Base-by-base conservation (phyloP, 2,888 invertebrate species). In the Schrankia costaestrigalis region DNA sequence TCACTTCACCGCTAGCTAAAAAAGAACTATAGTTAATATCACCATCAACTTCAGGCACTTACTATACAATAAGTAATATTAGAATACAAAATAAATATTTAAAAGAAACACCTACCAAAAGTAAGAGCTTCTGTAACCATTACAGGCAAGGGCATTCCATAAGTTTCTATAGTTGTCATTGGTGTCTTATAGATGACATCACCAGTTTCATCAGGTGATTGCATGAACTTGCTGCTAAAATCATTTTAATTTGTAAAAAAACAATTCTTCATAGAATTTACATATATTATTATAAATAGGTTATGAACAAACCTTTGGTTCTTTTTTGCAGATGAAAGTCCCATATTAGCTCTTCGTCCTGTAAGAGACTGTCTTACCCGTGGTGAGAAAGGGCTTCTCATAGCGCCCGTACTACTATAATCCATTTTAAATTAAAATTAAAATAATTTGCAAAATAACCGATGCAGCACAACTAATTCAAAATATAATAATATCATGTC, bases 81-180 rank as follows among this genome's bases (percentile, higher is more conserved):
- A n/a, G n/a, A n/a, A n/a, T n/a, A n/a, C n/a, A n/a, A n/a, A n/a
- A n/a, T n/a, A n/a, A n/a, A n/a, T n/a, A n/a, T 15, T 31, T 14
- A 10, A 4, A 36, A n/a, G 8, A 19, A 11, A 12, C 31, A 53
- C 70, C 93, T 93, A 59, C 93, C 91, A 78, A 95, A 94, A 25
- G 95, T 94, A 12, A 97, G 81, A 0, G 95, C 95, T 82, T 97
- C 97, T 11, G 95, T 96, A 2, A 97, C 95, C 37, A 95, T 90
- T 1, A 97, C 96, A 15, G 97, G 97, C 25, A 97, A 74, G 1
- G 95, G 91, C 14, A 92, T 89, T 0, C 97, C 97, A 83, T 92
- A 96, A 33, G 91, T 92, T 72, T 97, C 95, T 0, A 96, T 90
- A 9, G 91, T 89, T 65, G 94, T 93, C 51, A 90, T 89, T 11